Conservation (phyloP, 2,888 invertebrate species). For the Oxyteleia sp. region DNA sequence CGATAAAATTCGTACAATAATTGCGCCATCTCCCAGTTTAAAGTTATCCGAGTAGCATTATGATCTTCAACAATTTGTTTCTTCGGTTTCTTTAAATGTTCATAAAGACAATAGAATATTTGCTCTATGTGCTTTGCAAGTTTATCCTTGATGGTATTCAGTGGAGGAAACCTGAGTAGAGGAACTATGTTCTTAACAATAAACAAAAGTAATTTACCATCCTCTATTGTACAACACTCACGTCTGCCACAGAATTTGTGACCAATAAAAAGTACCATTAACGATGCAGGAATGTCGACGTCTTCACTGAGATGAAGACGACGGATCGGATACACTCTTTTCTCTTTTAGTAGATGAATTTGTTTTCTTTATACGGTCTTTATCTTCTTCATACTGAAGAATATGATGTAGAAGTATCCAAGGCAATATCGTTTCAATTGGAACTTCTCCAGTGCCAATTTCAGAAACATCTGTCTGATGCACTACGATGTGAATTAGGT, state of each 20-base stretch:
- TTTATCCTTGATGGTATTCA: slow-evolving; percentile 90
- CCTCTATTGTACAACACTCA: slow-evolving; percentile 93
- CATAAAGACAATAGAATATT: slow-evolving; percentile 94
- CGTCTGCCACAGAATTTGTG: slow-evolving; percentile 95
- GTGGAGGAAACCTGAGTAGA: slow-evolving; percentile 87
- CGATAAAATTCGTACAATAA: slow-evolving; percentile 94
- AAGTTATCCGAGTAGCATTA: slow-evolving; percentile 90
- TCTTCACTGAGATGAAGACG: slow-evolving; percentile 85
- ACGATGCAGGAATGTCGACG: slow-evolving; percentile 91
- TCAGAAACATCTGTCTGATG: slow-evolving; percentile 93
- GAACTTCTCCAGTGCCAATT: slow-evolving; percentile 89
- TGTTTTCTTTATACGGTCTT: slow-evolving; percentile 88
- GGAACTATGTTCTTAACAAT: slow-evolving; percentile 93
- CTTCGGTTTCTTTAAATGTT: slow-evolving; percentile 90
- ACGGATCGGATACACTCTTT: slow-evolving; percentile 80
- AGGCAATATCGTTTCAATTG: slow-evolving; percentile 92
- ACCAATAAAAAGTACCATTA: slow-evolving; percentile 93
- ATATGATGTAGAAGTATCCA: slow-evolving; percentile 95
- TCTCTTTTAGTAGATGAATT: slow-evolving; percentile 77
- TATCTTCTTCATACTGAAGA: slow-evolving; percentile 92
- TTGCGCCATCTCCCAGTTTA: slow-evolving; percentile 93
- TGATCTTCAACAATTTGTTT: slow-evolving; percentile 91
- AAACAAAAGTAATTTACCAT: slow-evolving; percentile 93
- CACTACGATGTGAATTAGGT: slow-evolving; percentile 92
- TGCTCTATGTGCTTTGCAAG: slow-evolving; percentile 95